These are phyloP conservation scores for Entomobrya proxima DNA, from an alignment of 2,888 invertebrate genomes.

Conservation along the genomic window DNA sequence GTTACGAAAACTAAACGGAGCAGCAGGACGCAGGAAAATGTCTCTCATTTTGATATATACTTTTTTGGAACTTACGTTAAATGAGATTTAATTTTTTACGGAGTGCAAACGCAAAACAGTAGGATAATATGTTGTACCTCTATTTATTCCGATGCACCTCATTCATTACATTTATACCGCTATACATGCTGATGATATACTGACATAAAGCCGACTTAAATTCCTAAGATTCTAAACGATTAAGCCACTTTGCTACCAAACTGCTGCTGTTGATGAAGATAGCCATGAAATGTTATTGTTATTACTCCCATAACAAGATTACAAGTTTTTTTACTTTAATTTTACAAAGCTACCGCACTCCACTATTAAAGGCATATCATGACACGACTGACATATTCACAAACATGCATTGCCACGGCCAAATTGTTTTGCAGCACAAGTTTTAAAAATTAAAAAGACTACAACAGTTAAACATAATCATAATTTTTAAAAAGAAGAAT, in stretches of 20 bases:
- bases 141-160: background rate
- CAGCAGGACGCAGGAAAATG: constrained; percentile 57
- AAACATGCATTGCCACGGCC: background rate
- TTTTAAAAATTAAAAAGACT: background rate
- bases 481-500: background rate
- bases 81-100: background rate
- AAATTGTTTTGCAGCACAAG: background rate
- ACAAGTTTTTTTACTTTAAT: constrained; percentile 2
- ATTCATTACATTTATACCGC: background rate
- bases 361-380: background rate
- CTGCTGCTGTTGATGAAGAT: background rate
- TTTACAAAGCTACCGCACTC: constrained; percentile 26
- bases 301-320: constrained; percentile 22
- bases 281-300: background rate
- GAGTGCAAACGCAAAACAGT: background rate
- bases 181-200: background rate
- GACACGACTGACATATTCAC: background rate
- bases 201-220: background rate
- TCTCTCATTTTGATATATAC: constrained; percentile 17
- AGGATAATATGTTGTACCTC: background rate
- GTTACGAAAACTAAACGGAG: constrained; percentile 43
- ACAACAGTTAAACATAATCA: too few relatives aligned
- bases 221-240: background rate
- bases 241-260: background rate
- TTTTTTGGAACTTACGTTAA: constrained; percentile 3